These are phyloP conservation scores for Tetragonula clypearis DNA, from an alignment of 1,140 invertebrate genomes.

Conservation along the genomic window DNA sequence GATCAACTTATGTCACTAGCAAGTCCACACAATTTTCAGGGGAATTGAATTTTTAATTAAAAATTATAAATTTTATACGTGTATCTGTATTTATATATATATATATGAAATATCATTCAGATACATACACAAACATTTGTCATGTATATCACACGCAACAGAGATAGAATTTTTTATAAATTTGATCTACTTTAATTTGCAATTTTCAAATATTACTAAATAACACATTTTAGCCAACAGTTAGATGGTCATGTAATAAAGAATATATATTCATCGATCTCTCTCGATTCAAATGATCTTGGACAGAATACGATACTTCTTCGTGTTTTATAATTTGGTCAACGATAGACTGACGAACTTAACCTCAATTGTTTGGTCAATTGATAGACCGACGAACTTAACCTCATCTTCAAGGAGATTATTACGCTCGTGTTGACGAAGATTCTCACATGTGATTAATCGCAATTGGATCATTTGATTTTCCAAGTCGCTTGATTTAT, in stretches of 20 bases:
- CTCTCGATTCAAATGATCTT: too few species aligned
- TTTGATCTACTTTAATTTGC: background rate
- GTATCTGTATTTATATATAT: background rate
- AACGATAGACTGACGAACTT: background rate
- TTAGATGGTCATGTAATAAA: background rate
- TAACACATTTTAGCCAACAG: background rate
- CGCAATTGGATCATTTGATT: background rate
- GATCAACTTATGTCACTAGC: background rate
- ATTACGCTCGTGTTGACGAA: conserved; percentile 35
- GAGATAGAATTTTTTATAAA: background rate
- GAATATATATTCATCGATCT: too few species aligned
- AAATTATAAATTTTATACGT: background rate
- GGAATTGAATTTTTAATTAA: background rate
- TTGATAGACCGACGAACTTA: background rate
- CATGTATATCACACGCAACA: background rate
- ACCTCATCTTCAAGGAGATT: background rate
- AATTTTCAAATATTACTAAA: background rate
- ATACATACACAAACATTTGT: background rate
- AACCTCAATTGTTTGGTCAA: conserved; percentile 7
- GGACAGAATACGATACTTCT: background rate
- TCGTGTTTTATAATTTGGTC: background rate
- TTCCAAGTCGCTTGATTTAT: background rate
- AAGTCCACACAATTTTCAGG: background rate
- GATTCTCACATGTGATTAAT: conserved; percentile 10
- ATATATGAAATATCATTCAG: background rate